Percentiles rank a stretch among this genome's conserved stretches.
These are phyloP conservation scores for Pachliopta kotzebuea DNA, from an alignment of 2,888 invertebrate genomes.

Conservation along the genomic window DNA sequence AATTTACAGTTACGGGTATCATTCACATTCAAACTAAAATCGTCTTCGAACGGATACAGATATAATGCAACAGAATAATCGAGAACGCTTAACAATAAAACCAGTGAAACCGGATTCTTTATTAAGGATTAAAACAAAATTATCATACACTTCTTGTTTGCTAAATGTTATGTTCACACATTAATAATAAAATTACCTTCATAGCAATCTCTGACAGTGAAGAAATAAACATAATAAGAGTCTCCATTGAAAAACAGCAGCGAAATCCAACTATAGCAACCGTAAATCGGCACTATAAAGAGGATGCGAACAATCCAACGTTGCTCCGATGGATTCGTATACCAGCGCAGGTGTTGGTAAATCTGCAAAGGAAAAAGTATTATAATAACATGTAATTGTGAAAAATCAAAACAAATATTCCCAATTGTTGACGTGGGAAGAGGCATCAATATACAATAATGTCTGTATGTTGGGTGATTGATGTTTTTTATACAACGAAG, in stretches of 20 bases:
- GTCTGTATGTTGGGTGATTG: not conserved
- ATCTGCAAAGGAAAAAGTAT: conserved; percentile 83
- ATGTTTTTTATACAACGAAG: too few relatives aligned
- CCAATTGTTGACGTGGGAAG: not conserved
- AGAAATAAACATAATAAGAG: conserved; percentile 99
- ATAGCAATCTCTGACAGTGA: conserved; percentile 99
- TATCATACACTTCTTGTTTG: not conserved
- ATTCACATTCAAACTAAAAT: not conserved
- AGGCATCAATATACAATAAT: not conserved
- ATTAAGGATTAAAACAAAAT: not conserved
- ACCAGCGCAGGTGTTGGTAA: conserved; percentile 98
- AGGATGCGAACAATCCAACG: conserved; percentile 99
- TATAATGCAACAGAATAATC: not conserved
- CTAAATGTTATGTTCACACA: not conserved
- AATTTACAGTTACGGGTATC: not conserved
- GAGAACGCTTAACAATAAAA: conserved; percentile 1
- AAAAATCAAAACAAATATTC: not conserved
- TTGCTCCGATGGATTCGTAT: conserved; percentile 99
- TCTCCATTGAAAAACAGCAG: conserved; percentile 98
- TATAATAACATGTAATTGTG: not conserved
- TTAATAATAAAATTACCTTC: conserved; percentile 85
- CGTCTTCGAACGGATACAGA: too few relatives aligned
- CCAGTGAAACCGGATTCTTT: not conserved
- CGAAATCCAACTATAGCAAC: conserved; percentile 98
- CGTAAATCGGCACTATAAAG: conserved; percentile 99